Conservation (phyloP, 2,888 invertebrate genomes). For the Xanthia togata region DNA sequence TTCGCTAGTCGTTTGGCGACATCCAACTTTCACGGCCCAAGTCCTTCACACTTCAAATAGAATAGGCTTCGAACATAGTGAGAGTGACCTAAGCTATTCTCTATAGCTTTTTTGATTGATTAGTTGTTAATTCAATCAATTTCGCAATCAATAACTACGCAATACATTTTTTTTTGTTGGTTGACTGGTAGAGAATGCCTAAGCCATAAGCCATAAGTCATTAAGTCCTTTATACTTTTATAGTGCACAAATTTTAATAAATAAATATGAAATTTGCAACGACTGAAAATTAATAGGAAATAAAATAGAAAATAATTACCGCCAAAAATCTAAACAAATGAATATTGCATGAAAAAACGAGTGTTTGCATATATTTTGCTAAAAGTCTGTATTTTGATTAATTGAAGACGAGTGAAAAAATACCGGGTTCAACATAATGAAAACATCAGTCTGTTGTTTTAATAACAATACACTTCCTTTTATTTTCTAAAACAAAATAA, state of each 20-base stretch:
- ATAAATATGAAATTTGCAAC: background rate
- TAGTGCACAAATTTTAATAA: background rate
- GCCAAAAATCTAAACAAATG: background rate
- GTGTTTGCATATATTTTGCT: background rate
- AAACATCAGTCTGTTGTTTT: slow-evolving; percentile 8
- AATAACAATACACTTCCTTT: slow-evolving; percentile 18
- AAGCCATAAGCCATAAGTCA: background rate
- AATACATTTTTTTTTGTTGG: background rate
- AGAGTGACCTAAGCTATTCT: slow-evolving; percentile 8
- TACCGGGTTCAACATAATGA: background rate
- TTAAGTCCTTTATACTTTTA: background rate
- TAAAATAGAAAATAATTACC: background rate
- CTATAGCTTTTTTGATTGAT: slow-evolving; percentile 2
- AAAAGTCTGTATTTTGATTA: background rate
- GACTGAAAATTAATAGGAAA: background rate
- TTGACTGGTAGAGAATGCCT: background rate
- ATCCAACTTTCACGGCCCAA: slow-evolving; percentile 49
- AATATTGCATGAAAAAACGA: background rate
- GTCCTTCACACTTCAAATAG: slow-evolving; percentile 48
- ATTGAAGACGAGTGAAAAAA: background rate
- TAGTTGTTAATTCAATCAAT: background rate
- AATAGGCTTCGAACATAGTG: slow-evolving; percentile 20
- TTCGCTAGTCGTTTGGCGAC: slow-evolving; percentile 36
- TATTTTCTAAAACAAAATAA: slow-evolving; percentile 31
- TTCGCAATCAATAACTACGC: background rate